These are phyloP conservation scores for Luffia ferchaultella DNA, from an alignment of 2,888 invertebrate species.

Conservation along the genomic window DNA sequence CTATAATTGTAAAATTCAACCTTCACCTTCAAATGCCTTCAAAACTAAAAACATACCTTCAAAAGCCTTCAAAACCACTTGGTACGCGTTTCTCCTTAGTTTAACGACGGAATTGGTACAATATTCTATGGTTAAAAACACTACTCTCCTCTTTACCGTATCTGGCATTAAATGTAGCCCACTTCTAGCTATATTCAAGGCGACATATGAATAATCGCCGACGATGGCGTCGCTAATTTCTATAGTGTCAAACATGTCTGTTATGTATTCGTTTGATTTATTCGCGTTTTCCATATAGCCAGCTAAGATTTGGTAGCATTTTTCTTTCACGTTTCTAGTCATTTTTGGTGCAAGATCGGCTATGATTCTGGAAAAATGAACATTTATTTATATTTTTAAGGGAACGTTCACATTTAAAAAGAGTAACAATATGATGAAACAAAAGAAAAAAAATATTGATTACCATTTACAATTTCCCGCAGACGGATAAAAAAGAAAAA, in stretches of 20 bases:
- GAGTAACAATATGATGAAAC: too few relatives aligned
- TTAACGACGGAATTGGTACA: conserved; percentile 12
- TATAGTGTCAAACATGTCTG: conserved; percentile 22
- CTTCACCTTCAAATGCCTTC: too few relatives aligned
- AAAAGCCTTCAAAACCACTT: conserved; percentile 22
- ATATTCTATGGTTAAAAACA: conserved; percentile 13
- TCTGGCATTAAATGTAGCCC: conserved; percentile 20
- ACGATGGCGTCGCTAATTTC: conserved; percentile 14
- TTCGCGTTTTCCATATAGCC: conserved; percentile 19
- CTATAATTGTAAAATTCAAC: too few relatives aligned
- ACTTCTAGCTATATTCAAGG: conserved; percentile 17
- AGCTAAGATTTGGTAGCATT: conserved; percentile 31
- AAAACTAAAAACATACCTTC: conserved; percentile 18
- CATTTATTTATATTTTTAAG: background rate
- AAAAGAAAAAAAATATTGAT: too few relatives aligned
- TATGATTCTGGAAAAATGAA: conserved; percentile 19
- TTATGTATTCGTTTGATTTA: conserved; percentile 10
- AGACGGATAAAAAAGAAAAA: too few relatives aligned
- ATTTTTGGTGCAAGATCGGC: conserved; percentile 22
- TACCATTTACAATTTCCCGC: too few relatives aligned
- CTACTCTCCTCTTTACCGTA: conserved; percentile 13
- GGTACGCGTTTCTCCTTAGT: conserved; percentile 19
- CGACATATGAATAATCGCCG: conserved; percentile 13
- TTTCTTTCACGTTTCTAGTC: conserved; percentile 19
- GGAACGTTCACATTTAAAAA: background rate